These are phyloP conservation scores for Apeira syringaria DNA, from an alignment of 2,888 invertebrate species.

Conservation along the genomic window DNA sequence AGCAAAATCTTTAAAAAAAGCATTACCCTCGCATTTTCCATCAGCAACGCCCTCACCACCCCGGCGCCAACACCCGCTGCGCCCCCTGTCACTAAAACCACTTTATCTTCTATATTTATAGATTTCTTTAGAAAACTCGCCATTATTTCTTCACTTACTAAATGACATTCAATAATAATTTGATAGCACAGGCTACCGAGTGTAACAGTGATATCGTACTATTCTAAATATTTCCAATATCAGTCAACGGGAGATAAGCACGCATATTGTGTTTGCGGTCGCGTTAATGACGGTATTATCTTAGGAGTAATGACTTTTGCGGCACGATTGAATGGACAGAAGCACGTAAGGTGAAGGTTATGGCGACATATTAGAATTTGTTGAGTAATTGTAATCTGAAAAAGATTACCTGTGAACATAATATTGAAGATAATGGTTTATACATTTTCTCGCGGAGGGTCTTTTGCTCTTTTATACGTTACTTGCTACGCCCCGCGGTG, in stretches of 20 bases:
- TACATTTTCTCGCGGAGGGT: no score
- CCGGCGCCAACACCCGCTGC: constrained; percentile 69
- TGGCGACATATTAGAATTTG: no score
- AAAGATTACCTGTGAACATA: no score
- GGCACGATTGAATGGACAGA: constrained; percentile 12
- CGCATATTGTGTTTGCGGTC: constrained; percentile 25
- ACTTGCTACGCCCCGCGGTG: no score
- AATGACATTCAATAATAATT: constrained; percentile 6
- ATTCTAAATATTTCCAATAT: constrained; percentile 31
- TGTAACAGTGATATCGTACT: constrained; percentile 36
- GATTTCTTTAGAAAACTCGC: constrained; percentile 34
- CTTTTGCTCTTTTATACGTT: no score
- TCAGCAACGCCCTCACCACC: constrained; percentile 52
- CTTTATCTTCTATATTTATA: constrained; percentile 55
- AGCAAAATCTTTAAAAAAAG: no score
- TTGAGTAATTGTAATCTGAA: no score
- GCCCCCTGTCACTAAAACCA: constrained; percentile 69
- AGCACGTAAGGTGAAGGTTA: constrained; percentile 20
- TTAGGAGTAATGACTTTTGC: constrained; percentile 17
- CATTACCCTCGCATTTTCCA: constrained; percentile 60
- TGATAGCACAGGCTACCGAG: constrained; percentile 15
- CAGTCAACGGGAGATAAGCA: constrained; percentile 41
- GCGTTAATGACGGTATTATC: constrained; percentile 25
- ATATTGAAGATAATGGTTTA: no score
- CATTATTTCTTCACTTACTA: constrained; percentile 20